Base-by-base conservation (phyloP, 2,888 invertebrate species). In the Thecophora atra region DNA sequence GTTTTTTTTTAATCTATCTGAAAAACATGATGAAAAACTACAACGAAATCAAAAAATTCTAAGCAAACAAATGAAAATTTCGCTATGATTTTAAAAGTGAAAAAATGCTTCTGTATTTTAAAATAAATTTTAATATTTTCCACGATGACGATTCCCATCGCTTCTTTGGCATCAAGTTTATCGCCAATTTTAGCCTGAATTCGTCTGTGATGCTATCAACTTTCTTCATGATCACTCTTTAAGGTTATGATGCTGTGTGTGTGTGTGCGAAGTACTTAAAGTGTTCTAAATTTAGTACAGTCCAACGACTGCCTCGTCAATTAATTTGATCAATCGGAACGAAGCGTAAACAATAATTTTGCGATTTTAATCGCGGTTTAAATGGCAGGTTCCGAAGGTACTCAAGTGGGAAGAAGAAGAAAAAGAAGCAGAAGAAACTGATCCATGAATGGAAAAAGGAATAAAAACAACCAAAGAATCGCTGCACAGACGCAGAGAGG, bases 281-380 rank as follows among this genome's bases (percentile, higher is more conserved):
- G n/a, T 26, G 60, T 60, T 17, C 60, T n/a, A 26, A 17, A 64
- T 24, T 47, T 15, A 64, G n/a, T 47, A 13, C 47, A 64, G 24
- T 64, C 26, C 17, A 44, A 47, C 26, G 64, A 21, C 64, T 26
- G 47, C 1, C 42, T 60, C 15, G 47, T n/a, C 60, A 17, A 56
- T 24, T 26, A 56, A 56, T 56, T 24, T 8, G 24, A n/a, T 7
- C 21, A 56, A 7, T 37, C 37, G 11, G 37, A 37, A 37, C 11
- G 37, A 37, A 37, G 62, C 42, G 19, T 19, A 44, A 19, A 30
- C 63, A 63, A 64, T 64, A 47, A 64, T 47, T 64, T 64, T n/a
- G n/a, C 51, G 64, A 64, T 64, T 64, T 64, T n/a, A 21, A 64
- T 64, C 64, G 64, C n/a, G 15, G 51, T 17, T 11, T 11, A 64